Conservation (phyloP, 2,888 invertebrate genomes). For the Dryadula phaetusa region DNA sequence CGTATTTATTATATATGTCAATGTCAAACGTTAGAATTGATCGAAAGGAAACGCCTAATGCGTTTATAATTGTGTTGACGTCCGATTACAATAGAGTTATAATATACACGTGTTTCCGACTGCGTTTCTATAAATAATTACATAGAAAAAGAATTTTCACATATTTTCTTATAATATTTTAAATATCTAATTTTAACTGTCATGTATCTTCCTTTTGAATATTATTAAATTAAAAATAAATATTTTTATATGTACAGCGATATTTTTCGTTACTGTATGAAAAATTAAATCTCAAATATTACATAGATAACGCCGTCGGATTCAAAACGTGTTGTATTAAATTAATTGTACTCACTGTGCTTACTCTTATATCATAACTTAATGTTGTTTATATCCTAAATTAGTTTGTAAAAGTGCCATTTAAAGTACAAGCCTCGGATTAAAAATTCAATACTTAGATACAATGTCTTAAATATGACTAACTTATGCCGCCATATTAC, state of each 20-base stretch:
- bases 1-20: conserved; percentile 9
- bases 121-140: conserved; percentile 21
- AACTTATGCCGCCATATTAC: conserved; percentile 8
- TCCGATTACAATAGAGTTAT: conserved; percentile 51
- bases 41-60: conserved; percentile 37
- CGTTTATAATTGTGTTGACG: conserved; percentile 44
- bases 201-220: not conserved
- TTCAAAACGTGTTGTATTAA: conserved; percentile 6
- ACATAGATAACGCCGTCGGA: conserved; percentile 5
- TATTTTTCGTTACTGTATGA: not conserved
- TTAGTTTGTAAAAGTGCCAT: conserved; percentile 20
- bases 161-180: not conserved
- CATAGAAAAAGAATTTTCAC: not conserved
- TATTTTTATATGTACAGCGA: not conserved
- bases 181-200: too few species aligned
- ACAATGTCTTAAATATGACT: not conserved
- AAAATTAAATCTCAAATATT: too few species aligned
- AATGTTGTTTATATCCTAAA: conserved; percentile 3
- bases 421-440: conserved; percentile 20
- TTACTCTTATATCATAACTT: conserved; percentile 3
- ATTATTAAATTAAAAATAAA: not conserved
- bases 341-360: conserved; percentile 20
- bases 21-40: conserved; percentile 24
- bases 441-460: conserved; percentile 12
- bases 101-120: conserved; percentile 41